Percentiles rank a stretch among this genome's conserved stretches.
Conservation (phyloP, 2,888 invertebrate species). For the Flexamia atlantica region DNA sequence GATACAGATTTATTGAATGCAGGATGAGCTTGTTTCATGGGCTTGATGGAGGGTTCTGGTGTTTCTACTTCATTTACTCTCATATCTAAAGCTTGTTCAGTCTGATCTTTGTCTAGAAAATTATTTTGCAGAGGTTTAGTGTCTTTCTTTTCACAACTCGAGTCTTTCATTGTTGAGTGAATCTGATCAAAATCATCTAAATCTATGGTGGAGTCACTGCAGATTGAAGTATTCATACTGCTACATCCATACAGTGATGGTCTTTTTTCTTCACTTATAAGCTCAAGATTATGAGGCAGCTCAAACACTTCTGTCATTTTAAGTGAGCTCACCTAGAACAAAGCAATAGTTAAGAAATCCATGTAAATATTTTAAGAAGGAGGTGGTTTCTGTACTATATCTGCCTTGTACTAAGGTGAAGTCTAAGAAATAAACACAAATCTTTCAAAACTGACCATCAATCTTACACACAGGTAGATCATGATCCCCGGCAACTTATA, state of each 20-base stretch:
- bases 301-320: conserved; percentile 9
- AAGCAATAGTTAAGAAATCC: not conserved
- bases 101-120: not conserved
- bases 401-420: too few species aligned
- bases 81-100: not conserved
- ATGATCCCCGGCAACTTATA: too few species aligned
- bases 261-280: conserved; percentile 50
- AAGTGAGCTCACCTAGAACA: conserved; percentile 7
- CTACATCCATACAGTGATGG: conserved; percentile 51
- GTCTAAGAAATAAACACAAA: too few species aligned
- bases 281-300: not conserved
- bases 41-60: conserved; percentile 49
- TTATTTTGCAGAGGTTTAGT: conserved; percentile 42
- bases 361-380: too few species aligned
- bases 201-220: conserved; percentile 49
- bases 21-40: not conserved
- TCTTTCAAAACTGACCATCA: too few species aligned
- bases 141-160: not conserved
- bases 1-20: conserved; percentile 63
- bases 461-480: too few species aligned
- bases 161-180: conserved; percentile 1
- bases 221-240: conserved; percentile 51
- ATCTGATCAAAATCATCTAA: not conserved
- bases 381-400: too few species aligned
- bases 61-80: conserved; percentile 20